A percentile compares a stretch with the other conserved stretches of the same genome.
phyloP scores from a whole-genome alignment of 2,888 invertebrate genomes.

The Tachina lurida region DNA sequence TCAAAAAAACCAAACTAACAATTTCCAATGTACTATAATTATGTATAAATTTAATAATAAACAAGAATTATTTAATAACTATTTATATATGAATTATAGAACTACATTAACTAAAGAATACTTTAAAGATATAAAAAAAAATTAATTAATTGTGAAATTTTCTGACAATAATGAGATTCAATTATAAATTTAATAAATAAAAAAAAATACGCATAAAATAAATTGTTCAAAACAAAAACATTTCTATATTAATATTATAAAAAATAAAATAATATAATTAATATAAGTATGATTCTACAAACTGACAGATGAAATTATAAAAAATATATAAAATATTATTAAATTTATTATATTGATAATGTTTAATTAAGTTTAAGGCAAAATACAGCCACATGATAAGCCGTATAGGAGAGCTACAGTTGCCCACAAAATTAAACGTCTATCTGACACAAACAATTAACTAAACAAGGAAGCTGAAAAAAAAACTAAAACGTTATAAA shows the following conservation, averaged over 20 bases:
- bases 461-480: neutral
- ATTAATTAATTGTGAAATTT: slow-evolving; percentile 77
- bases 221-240: slow-evolving; percentile 52
- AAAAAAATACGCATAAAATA: slow-evolving; percentile 14
- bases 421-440: slow-evolving; percentile 45
- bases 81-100: slow-evolving; percentile 40
- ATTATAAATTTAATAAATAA: slow-evolving; percentile 76
- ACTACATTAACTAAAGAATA: slow-evolving; percentile 33
- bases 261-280: slow-evolving; percentile 29
- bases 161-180: slow-evolving; percentile 82
- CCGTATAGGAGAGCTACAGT: slow-evolving; percentile 38
- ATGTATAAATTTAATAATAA: slow-evolving; percentile 49
- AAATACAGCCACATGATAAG: slow-evolving; percentile 34
- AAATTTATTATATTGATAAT: slow-evolving; percentile 53
- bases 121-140: slow-evolving; percentile 58
- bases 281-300: slow-evolving; percentile 14
- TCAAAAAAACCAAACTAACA: slow-evolving; percentile 21
- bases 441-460: slow-evolving; percentile 3
- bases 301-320: slow-evolving; percentile 32
- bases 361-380: slow-evolving; percentile 53
- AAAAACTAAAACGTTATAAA: slow-evolving; percentile 1
- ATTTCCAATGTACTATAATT: slow-evolving; percentile 63
- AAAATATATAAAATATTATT: slow-evolving; percentile 46
- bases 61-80: slow-evolving; percentile 33
- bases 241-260: slow-evolving; percentile 42